Conservation (phyloP, 1,140 invertebrate species). For the Calycopis cecrops region DNA sequence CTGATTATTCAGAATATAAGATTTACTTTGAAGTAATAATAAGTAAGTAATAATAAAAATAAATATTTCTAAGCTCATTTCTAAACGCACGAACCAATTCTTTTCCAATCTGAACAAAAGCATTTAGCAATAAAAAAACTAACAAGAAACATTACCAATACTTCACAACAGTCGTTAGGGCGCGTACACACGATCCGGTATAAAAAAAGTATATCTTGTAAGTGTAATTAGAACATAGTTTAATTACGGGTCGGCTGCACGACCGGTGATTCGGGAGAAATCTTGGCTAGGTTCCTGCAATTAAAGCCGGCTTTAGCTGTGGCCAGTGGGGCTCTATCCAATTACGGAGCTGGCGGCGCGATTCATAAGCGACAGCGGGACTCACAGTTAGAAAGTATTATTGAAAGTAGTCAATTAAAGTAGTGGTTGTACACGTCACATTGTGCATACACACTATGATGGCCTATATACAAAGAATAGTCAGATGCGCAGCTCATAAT, state of each 20-base stretch:
- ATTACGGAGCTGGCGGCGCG: conserved; percentile 36
- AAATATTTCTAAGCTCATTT: too few relatives aligned
- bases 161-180: conserved; percentile 13
- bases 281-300: conserved; percentile 58
- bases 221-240: conserved; percentile 61
- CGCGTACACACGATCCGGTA: conserved; percentile 5
- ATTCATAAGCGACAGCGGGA: conserved; percentile 17
- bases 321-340: conserved; percentile 44
- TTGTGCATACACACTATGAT: too few relatives aligned
- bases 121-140: not conserved
- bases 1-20: too few relatives aligned
- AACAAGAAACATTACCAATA: conserved; percentile 9
- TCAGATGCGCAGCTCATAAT: too few relatives aligned
- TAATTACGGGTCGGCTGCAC: conserved; percentile 43
- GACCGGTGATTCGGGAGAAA: conserved; percentile 50
- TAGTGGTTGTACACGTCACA: too few relatives aligned
- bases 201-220: too few relatives aligned
- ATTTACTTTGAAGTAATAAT: too few relatives aligned
- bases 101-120: not conserved
- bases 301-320: conserved; percentile 50
- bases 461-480: too few relatives aligned
- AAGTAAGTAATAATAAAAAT: too few relatives aligned
- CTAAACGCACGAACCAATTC: too few relatives aligned
- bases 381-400: not conserved
- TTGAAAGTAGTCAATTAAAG: too few relatives aligned